These are phyloP conservation scores for Muscicapa striata DNA, from an alignment of 2,797 vertebrate genomes.

Conservation along the genomic window DNA sequence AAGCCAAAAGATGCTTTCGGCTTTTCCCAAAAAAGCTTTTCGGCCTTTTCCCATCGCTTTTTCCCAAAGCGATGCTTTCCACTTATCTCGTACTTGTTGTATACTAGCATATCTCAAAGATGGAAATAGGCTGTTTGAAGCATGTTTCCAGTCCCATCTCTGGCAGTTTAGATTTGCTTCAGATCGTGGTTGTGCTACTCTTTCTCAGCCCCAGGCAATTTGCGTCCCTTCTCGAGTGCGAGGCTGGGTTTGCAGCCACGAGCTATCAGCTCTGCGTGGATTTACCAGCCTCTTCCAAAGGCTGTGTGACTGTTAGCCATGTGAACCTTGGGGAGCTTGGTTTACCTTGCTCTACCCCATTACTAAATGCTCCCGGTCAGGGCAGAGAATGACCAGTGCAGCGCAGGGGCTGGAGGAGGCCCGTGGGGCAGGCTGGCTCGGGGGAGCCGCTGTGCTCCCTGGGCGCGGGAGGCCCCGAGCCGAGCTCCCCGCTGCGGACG, in stretches of 20 bases:
- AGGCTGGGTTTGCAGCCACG: not conserved
- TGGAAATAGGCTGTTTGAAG: not conserved
- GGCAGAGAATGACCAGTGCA: accelerated
- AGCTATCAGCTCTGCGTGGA: not conserved
- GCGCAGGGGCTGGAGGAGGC: not conserved
- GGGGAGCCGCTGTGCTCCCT: too few relatives aligned
- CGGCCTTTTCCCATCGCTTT: not conserved
- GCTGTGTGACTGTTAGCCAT: too few relatives aligned
- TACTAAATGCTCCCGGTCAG: accelerated
- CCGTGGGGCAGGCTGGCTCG: not conserved
- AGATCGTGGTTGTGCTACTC: not conserved
- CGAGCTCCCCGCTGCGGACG: not conserved
- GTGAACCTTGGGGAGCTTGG: not conserved
- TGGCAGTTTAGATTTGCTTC: not conserved
- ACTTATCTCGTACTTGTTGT: not conserved
- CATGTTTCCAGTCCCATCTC: not conserved
- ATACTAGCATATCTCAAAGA: not conserved
- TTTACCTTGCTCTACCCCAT: accelerated
- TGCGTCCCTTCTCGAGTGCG: not conserved
- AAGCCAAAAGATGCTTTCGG: not conserved
- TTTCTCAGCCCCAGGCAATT: not conserved
- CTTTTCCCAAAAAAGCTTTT: too few relatives aligned
- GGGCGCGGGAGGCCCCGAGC: not conserved
- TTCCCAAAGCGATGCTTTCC: not conserved
- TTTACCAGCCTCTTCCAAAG: not conserved